These are phyloP conservation scores for Drosophila maculinotata DNA, from an alignment of 2,888 invertebrate genomes.

Conservation along the genomic window DNA sequence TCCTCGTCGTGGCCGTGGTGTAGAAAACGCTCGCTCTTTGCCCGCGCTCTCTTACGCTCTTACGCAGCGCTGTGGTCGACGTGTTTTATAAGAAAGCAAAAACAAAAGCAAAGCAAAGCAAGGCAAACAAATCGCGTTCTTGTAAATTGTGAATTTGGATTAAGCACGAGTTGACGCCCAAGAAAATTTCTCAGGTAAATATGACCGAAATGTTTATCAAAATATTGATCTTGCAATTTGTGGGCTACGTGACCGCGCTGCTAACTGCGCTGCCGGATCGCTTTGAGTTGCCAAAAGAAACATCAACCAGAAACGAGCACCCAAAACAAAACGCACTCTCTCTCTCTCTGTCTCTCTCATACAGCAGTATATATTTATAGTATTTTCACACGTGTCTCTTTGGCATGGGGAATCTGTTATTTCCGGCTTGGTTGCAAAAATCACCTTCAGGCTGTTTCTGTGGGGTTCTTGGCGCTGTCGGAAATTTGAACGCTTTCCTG, in stretches of 20 bases:
- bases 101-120: conserved; percentile 1
- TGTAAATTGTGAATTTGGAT: conserved; percentile 31
- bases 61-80: conserved; percentile 15
- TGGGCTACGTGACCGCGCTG: conserved; percentile 38
- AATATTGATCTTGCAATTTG: conserved; percentile 41
- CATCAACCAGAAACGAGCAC: not conserved
- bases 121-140: conserved; percentile 6
- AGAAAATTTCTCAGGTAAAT: conserved; percentile 50
- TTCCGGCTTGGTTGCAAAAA: conserved; percentile 47
- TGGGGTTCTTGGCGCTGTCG: conserved; percentile 27
- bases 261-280: conserved; percentile 27
- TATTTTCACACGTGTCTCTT: conserved; percentile 22
- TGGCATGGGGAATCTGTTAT: conserved; percentile 21
- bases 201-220: conserved; percentile 34
- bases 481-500: conserved; percentile 31
- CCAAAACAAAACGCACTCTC: conserved; percentile 8
- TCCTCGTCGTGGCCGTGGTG: conserved; percentile 41
- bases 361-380: conserved; percentile 1
- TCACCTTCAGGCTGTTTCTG: conserved; percentile 36
- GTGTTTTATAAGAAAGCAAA: conserved; percentile 31
- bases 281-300: conserved; percentile 20
- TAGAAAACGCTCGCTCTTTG: conserved; percentile 2
- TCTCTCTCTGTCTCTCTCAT: not conserved
- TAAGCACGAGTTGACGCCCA: conserved; percentile 38
- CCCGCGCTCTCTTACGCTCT: conserved; percentile 2